Base-by-base conservation (phyloP, 2,113 vertebrate species). In the Sceloporus tristichus region DNA sequence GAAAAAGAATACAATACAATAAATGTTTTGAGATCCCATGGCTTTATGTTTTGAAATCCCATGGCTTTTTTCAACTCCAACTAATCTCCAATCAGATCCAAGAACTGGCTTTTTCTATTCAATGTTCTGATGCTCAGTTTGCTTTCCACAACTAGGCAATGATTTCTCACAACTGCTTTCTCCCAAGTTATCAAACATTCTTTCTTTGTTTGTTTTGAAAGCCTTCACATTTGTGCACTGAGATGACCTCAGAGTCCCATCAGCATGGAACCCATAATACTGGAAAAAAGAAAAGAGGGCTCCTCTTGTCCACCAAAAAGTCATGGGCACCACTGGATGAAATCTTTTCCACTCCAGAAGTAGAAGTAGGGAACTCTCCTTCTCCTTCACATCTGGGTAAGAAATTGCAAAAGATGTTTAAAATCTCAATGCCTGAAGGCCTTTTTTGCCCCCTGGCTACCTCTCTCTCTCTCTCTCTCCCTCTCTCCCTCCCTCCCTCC, bases 281-380 rank as follows among this genome's bases (percentile, higher is more conserved):
- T 87, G 82, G 90, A 56, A 91, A 80, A 82, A 86, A 88, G 53
- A 92, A 82, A 13, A 89, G 83, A 79, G 19, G 34, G 66, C 89
- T 91, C 79, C 48, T 93, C 59, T 87, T 83, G 78, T 89, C 82
- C 54, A 92, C 82, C 78, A 93, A 89, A 82, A 77, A 0, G 10
- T 80, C 68, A 1, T 91, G 92, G 93, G 7, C 4, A 0, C 87
- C 82, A 13, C 59, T 90, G 53, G 89, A 94, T 74, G 89, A 93
- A 81, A 88, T 88, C 21, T 76, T 56, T 62, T 74, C 75, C 5
- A 25, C 66, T 7, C 34, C 83, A 3, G 68, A 88, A 79, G 71
- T 59, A 66, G 66, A 59, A 54, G 84, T 87, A 79, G 82, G 74
- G 8, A 18, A 7, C 9, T 1, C 5, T 40, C 21, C 25, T 66